Evolutionary conservation across 1,140 invertebrate genomes (phyloP).

Genomic region (Pseudomyrmex gracilis): DNA sequence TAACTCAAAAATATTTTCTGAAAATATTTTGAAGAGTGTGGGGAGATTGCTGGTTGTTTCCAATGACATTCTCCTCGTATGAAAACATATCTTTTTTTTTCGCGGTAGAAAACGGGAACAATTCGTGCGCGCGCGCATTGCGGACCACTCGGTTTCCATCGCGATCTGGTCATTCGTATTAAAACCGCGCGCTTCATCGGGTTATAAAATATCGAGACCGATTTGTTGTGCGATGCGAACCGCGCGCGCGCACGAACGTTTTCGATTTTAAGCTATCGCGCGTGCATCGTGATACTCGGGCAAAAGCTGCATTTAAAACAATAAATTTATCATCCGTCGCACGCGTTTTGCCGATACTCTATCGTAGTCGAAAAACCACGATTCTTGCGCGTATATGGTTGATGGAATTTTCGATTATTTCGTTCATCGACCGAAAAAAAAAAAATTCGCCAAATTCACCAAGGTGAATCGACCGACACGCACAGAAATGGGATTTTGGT

Average conservation of each 20-base stretch:
- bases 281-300: conserved; percentile 3
- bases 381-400: background rate
- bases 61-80: too few relatives aligned
- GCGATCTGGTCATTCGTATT: conserved; percentile 7
- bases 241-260: background rate
- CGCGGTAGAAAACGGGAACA: background rate
- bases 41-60: too few relatives aligned
- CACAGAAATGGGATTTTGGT: conserved; percentile 3
- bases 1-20: too few relatives aligned
- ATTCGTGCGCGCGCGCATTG: conserved; percentile 2
- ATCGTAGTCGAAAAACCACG: background rate
- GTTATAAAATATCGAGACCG: conserved; percentile 34
- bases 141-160: background rate
- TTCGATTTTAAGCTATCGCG: conserved; percentile 23
- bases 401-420: conserved; percentile 51
- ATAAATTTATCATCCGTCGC: conserved; percentile 46
- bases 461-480: background rate
- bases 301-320: conserved; percentile 29
- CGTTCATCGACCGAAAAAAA: background rate
- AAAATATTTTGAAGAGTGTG: too few relatives aligned
- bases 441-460: background rate
- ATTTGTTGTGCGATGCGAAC: background rate
- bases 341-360: background rate
- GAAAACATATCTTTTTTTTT: too few relatives aligned
- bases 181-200: conserved; percentile 34